Evolutionary conservation across 1,140 invertebrate species (phyloP).

Genomic region (Nephila pilipes): DNA sequence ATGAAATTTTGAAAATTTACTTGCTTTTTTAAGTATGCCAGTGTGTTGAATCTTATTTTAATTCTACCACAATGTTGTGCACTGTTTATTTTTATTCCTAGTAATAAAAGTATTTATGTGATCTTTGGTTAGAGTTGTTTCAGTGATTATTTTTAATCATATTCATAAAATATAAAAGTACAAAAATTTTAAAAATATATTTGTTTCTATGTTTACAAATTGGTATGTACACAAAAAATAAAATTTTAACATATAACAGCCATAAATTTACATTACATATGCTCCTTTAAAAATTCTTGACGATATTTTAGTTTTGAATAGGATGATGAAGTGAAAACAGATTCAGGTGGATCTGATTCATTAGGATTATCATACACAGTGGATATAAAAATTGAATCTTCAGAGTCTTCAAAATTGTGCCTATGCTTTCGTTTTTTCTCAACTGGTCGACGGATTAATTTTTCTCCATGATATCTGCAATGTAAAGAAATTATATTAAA

Average conservation of each 20-base stretch:
- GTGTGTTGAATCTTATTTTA: not conserved
- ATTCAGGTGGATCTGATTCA: conserved; percentile 52
- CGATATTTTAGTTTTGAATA: conserved; percentile 70
- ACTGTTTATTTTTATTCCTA: not conserved
- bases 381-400: conserved; percentile 50
- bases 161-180: conserved; percentile 58
- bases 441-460: conserved; percentile 57
- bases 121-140: not conserved
- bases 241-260: not conserved
- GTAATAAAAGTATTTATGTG: not conserved
- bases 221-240: not conserved
- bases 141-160: conserved; percentile 36
- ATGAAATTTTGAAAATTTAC: not conserved
- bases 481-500: not conserved
- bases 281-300: conserved; percentile 64
- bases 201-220: conserved; percentile 15
- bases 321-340: conserved; percentile 52
- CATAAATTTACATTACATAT: not conserved
- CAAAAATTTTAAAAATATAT: conserved; percentile 10
- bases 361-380: conserved; percentile 70
- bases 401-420: not conserved
- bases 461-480: conserved; percentile 77
- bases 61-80: not conserved
- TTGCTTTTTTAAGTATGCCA: not conserved
- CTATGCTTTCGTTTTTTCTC: conserved; percentile 38